Evolutionary conservation across 2,888 invertebrate genomes (phyloP), one percentile per base, ranked within the genome.

Genomic region (Pandemis cinnamomeana): DNA sequence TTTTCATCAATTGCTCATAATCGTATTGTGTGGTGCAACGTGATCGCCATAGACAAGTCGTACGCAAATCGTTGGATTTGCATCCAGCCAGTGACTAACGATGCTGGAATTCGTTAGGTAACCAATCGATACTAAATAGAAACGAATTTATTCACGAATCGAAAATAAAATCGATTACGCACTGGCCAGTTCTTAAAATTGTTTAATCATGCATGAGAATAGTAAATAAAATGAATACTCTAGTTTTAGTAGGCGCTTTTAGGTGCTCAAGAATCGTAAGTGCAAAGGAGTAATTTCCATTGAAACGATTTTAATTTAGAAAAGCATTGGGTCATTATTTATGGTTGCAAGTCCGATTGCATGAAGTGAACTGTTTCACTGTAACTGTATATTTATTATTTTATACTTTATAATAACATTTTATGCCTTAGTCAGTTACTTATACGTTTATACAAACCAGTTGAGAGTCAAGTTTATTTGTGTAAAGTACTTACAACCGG

Each of bases 381-480:
- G 66, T 66, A 61, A 61, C 66, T 67, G 36, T 62, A 48, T 15
- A 27, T 58, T 62, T 20, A 55, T 62, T 70, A 66, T 53, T 66
- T 60, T 51, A 66, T 42, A 53, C 15, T 66, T 70, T 44, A 73
- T 44, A 36, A 61, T 66, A 44, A 62, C 71, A 62, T 62, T 67
- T 73, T 67, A 53, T 74, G 64, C 55, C 66, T 64, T 51, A 70
- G 69, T 58, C 46, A 67, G 66, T 64, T 68, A 72, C 67, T 68
- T 69, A 51, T 82, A 78, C 82, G 80, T 77, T 80, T 81, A 83
- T 81, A 84, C 83, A 86, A 87, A 83, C 80, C 79, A 80, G 80
- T 77, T 60, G 55, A 62, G 73, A 70, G 70, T 74, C 74, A 74
- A 74, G 74, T 74, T 67, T 74, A 74, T 74, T 74, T 74, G 70